Evolutionary conservation across 1,140 invertebrate species (phyloP).

Genomic region (Adelges cooleyi): DNA sequence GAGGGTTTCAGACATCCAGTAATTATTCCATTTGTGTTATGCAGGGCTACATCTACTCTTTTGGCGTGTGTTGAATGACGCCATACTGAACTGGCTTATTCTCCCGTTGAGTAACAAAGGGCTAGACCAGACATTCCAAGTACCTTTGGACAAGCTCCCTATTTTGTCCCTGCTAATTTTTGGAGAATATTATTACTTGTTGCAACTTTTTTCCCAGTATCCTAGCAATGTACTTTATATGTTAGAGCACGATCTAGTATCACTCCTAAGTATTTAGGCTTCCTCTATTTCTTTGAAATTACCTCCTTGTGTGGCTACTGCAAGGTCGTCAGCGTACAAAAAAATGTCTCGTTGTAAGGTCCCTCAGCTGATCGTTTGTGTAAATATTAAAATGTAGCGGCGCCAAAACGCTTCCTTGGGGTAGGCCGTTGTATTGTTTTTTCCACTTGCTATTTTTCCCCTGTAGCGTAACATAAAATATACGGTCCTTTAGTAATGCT

Average conservation of each 20-base stretch:
- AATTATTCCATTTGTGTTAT: conserved; percentile 14
- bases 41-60: neutral
- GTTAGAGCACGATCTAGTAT: neutral
- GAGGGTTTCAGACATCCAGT: conserved; percentile 15
- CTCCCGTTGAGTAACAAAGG: conserved; percentile 14
- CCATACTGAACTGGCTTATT: conserved; percentile 26
- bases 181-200: conserved; percentile 2
- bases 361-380: too few relatives aligned
- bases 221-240: neutral
- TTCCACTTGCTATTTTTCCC: too few relatives aligned
- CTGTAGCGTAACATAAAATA: too few relatives aligned
- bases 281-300: neutral
- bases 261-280: neutral
- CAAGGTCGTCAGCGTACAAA: too few relatives aligned
- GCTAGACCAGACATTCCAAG: neutral
- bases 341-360: too few relatives aligned
- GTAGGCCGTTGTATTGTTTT: too few relatives aligned
- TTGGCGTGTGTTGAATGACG: conserved; percentile 9
- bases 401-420: too few relatives aligned
- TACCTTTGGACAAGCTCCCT: conserved; percentile 17
- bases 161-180: neutral
- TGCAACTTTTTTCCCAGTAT: neutral
- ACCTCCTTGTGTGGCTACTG: too few relatives aligned
- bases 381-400: too few relatives aligned
- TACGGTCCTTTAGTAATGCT: too few relatives aligned